Conservation (phyloP, 2,797 vertebrate species). For the Scarus forsteni region DNA sequence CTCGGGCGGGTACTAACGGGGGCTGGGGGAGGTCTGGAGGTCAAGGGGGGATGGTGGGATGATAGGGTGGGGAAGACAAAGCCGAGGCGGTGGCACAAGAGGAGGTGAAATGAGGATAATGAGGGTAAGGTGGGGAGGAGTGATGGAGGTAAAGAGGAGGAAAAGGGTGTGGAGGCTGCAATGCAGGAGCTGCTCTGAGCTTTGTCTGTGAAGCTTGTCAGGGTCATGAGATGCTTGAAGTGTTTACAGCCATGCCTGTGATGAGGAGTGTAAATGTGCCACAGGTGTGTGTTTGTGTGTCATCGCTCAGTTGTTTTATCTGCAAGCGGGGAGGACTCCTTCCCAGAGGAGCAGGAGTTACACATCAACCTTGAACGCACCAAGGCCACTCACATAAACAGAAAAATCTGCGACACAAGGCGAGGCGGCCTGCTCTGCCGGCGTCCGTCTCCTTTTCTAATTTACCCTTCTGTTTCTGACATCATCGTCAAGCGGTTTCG, state of each 20-base stretch:
- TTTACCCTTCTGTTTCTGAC: not conserved
- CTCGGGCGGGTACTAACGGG: constrained; percentile 24
- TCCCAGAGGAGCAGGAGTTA: constrained; percentile 37
- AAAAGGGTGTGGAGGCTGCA: constrained; percentile 86
- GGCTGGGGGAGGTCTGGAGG: constrained; percentile 60
- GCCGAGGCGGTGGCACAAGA: constrained; percentile 11
- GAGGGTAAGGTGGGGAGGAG: constrained; percentile 3
- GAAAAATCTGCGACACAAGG: constrained; percentile 33
- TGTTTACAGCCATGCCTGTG: not conserved
- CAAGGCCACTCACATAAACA: constrained; percentile 43
- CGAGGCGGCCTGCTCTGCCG: not conserved
- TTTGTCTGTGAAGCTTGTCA: constrained; percentile 55
- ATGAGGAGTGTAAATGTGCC: constrained; percentile 10
- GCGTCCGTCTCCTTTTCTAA: constrained; percentile 1
- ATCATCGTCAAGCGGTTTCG: not conserved
- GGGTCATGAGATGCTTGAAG: constrained; percentile 13
- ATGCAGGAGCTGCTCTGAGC: constrained; percentile 74
- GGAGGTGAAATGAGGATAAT: constrained; percentile 14
- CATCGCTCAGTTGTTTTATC: constrained; percentile 23
- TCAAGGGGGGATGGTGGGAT: constrained; percentile 57
- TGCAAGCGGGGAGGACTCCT: constrained; percentile 26
- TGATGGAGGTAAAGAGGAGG: constrained; percentile 22
- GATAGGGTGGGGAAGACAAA: constrained; percentile 49
- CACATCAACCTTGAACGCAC: constrained; percentile 64
- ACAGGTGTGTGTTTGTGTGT: constrained; percentile 57